Evolutionary conservation across 2,888 invertebrate genomes (phyloP), one percentile per base, ranked within the genome.

Genomic region (Elegia similella): DNA sequence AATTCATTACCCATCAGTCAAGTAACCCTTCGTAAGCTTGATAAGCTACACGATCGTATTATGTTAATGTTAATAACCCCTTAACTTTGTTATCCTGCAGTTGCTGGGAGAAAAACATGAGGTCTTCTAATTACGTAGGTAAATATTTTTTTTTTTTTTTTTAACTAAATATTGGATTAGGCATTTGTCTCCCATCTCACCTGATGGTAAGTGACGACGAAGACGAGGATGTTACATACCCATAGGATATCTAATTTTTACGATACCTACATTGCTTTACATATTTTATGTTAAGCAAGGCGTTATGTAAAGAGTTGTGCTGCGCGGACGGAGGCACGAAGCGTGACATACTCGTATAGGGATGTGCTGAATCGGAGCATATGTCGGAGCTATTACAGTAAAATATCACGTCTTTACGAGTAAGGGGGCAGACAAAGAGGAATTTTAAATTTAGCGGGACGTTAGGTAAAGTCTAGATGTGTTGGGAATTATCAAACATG

Each of bases 1-100:
- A 78, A 80, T 75, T 74, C 72, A 68, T 76, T 75, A 70, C 69
- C 72, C 70, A 73, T 73, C 70, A 66, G 75, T 75, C 72, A 75
- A 38, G 17, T 23, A 32, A 47, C 34, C 29, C 52, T 38, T 58
- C 60, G 57, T 57, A 58, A 59, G 46, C 46, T 38, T 58, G 61
- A 59, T 57, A 58, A 59, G 46, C 46, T 52, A 42, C 52, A 54
- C 47, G 56, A 52, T 70, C 68, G 67, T 72, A 50, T 60, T 67
- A 70, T 69, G 68, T 42, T 67, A 70, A 69, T 66, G 42, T 59
- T 34, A 52, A 23, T 38, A 23, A 42, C 52, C 17, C 42, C 13
- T 42, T 42, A 42, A 42, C 52, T 29, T 53, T 53, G 52, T 52
- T 52, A 38, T 12, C n/a, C 38, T n/a, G 12, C 38, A 12, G 46